Base-by-base conservation (phyloP, 1,140 invertebrate species). In the Scaptomyza montana region DNA sequence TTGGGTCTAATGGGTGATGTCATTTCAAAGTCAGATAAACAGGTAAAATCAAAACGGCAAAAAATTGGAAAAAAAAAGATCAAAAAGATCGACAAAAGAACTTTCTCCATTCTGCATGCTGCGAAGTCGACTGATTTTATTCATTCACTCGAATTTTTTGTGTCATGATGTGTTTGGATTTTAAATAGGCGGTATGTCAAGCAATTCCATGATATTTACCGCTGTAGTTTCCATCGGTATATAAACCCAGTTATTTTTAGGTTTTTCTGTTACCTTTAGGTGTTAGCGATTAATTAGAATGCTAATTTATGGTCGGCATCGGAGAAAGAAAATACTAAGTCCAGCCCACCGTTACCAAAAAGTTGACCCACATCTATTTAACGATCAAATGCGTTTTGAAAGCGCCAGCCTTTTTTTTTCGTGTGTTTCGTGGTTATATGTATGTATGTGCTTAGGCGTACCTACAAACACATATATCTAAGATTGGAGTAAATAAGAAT, bases 31-130 rank as follows among this genome's bases (percentile, higher is more conserved):
- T 45, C 62, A 9, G 41, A 51, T 47, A 25, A 25, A 46, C 41
- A 61, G 49, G 41, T 65, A 56, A 61, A 71, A 73, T 85, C 73
- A 65, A 70, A 70, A 56, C 57, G 5, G 50, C 57, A 71, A 62
- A 50, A 51, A 28, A 28, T 0, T 33, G 2, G 30, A 51, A 77
- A 41, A 70, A 41, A 50, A 41, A 60, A 49, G 45, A 50, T 41
- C 9, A 43, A 30, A 21, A 46, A 39, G 36, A 45, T 50, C 13
- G 63, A 67, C 57, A 59, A 59, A 63, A 82, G 72, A 85, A 85
- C 81, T 85, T 85, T 85, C 81, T 80, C 81, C 82, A 86, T 86
- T 85, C 81, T 85, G 81, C 76, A 86, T 85, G 74, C 74, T 76
- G 74, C 53, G 80, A 64, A 77, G 61, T 80, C 80, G 77, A 80